Evolutionary conservation across 2,888 invertebrate species (phyloP), one percentile per base, ranked within the genome.

Genomic region (Argyra leucocephala): DNA sequence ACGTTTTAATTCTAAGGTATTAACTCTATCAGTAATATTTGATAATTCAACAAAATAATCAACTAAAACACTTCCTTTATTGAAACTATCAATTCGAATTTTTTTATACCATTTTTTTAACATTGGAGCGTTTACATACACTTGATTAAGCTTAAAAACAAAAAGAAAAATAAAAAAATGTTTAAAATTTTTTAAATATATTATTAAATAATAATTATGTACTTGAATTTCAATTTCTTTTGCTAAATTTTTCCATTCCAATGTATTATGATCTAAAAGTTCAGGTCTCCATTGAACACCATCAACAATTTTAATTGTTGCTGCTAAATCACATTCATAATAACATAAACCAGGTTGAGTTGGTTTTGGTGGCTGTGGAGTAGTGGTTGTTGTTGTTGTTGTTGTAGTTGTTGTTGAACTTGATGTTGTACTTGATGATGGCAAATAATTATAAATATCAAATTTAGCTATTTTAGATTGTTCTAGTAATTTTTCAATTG

Each of bases 281-380:
- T 93, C 93, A 0, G 93, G 93, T 61, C 89, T 85, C 93, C 93
- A 94, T 74, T 85, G 84, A 1, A 87, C 88, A 37, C 88, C 92
- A 71, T 88, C 88, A 67, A 91, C 85, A 69, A 94, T 86, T 79
- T 90, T 89, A 66, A 94, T 89, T 1, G 92, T 92, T 61, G 90
- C 93, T 62, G 90, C 92, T 71, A 94, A 84, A 76, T 92, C 91
- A 76, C 93, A 94, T 70, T 91, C 89, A 6, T 83, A 82, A 58
- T 81, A 83, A 73, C 93, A 93, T 64, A 89, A 81, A 36, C 92
- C 92, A 1, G 92, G 91, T 60, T 91, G 90, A 1, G 88, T 88
- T 9, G 88, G 87, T 69, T 82, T 81, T 0, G 84, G 82, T 0
- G 88, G 87, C 3, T 88, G 86, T 1, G 91, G 90, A 0, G 88